Evolutionary conservation across 2,888 invertebrate genomes (phyloP).

Genomic region (Acleris sparsana): DNA sequence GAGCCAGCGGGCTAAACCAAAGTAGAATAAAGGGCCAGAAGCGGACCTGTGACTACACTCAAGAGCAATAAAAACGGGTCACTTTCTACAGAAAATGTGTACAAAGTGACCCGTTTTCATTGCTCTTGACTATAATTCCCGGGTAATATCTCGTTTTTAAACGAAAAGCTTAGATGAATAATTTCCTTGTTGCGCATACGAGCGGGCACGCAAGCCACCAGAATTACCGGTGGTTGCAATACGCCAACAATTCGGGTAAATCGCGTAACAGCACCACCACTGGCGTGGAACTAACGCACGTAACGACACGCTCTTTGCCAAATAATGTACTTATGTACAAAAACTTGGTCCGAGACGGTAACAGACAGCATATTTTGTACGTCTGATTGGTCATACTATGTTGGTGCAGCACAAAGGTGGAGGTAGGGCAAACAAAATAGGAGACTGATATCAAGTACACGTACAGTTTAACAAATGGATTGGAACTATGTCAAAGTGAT

Average conservation of each 20-base stretch:
- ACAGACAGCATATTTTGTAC: neutral
- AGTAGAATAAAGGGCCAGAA: too few relatives aligned
- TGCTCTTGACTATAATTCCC: neutral
- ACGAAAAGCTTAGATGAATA: slow-evolving; percentile 1
- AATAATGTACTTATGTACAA: slow-evolving; percentile 6
- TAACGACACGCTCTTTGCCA: slow-evolving; percentile 16
- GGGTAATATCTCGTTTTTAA: neutral
- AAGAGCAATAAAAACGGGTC: too few relatives aligned
- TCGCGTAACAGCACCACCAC: slow-evolving; percentile 16
- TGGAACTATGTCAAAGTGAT: too few relatives aligned
- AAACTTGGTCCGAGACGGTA: neutral
- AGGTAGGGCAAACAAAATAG: too few relatives aligned
- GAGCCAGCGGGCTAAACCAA: too few relatives aligned
- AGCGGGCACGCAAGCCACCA: slow-evolving; percentile 9
- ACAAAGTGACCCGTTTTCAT: too few relatives aligned
- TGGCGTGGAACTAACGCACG: slow-evolving; percentile 19
- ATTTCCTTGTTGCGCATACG: slow-evolving; percentile 14
- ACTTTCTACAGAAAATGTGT: too few relatives aligned
- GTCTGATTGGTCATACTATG: too few relatives aligned
- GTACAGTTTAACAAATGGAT: too few relatives aligned
- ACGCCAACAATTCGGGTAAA: slow-evolving; percentile 18
- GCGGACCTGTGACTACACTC: too few relatives aligned
- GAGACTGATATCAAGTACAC: too few relatives aligned
- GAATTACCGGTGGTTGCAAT: slow-evolving; percentile 14
- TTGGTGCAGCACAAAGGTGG: too few relatives aligned